Evolutionary conservation across 2,797 vertebrate species (phyloP).

Genomic region (Pteropus rufus): DNA sequence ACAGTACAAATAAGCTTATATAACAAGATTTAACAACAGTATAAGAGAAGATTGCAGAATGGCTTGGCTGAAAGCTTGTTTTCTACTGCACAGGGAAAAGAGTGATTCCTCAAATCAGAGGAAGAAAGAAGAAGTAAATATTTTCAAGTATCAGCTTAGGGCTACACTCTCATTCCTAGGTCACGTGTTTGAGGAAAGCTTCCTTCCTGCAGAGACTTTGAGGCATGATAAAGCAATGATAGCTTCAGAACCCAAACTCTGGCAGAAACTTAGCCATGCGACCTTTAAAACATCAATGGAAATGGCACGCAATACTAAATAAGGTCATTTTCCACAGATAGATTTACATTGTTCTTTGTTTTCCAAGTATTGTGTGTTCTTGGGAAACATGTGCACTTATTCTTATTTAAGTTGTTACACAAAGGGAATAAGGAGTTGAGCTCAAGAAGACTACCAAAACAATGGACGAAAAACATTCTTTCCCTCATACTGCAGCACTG

Average conservation of each 20-base stretch:
- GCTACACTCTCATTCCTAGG: neutral
- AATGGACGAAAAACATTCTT: neutral
- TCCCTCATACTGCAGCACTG: neutral
- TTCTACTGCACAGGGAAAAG: neutral
- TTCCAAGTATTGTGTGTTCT: neutral
- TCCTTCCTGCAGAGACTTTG: neutral
- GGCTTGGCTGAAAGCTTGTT: neutral
- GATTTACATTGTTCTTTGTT: neutral
- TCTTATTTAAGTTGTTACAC: neutral
- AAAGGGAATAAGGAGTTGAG: neutral
- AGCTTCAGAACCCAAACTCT: neutral
- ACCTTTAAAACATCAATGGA: neutral
- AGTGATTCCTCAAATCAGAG: neutral
- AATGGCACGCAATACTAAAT: neutral
- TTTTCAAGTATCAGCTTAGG: neutral
- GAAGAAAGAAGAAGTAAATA: neutral
- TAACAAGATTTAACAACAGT: neutral
- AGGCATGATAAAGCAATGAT: neutral
- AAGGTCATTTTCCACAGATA: neutral
- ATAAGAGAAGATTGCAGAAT: neutral
- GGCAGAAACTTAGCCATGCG: neutral
- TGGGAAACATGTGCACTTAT: neutral
- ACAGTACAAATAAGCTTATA: neutral
- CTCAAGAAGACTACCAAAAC: neutral
- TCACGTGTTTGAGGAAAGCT: neutral